Evolutionary conservation across 1,140 invertebrate species (phyloP).

Genomic region (Lordiphosa clarofinis): DNA sequence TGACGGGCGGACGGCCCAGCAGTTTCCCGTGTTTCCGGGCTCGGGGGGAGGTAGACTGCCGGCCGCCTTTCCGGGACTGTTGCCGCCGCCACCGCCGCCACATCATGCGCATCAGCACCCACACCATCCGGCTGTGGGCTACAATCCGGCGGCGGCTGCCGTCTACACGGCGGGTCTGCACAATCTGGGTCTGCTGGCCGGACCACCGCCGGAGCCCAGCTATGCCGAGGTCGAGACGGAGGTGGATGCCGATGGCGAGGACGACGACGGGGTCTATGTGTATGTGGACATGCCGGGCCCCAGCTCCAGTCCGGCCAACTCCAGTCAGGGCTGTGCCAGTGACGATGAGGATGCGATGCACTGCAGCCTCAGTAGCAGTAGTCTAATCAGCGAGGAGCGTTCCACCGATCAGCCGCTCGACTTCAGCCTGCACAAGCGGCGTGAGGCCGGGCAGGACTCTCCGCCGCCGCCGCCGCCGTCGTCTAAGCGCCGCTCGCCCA

Average conservation of each 20-base stretch:
- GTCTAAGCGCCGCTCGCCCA: slow-evolving; percentile 30
- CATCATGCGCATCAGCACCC: slow-evolving; percentile 22
- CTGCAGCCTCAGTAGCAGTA: slow-evolving; percentile 56
- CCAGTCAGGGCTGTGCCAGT: slow-evolving; percentile 50
- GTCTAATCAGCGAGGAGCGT: slow-evolving; percentile 26
- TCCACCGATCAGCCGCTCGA: slow-evolving; percentile 60
- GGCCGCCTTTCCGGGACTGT: slow-evolving; percentile 80
- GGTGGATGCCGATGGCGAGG: slow-evolving; percentile 13
- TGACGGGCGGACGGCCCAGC: slow-evolving; percentile 92
- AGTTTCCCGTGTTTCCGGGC: slow-evolving; percentile 84
- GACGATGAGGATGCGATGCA: slow-evolving; percentile 44
- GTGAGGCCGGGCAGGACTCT: slow-evolving; percentile 11
- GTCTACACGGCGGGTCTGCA: slow-evolving; percentile 30
- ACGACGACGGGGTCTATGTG: slow-evolving; percentile 43
- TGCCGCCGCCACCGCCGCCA: slow-evolving; percentile 80
- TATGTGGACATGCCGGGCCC: slow-evolving; percentile 66
- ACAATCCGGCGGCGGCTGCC: slow-evolving; percentile 34
- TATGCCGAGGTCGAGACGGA: slow-evolving; percentile 23
- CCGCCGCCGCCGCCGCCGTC: neutral
- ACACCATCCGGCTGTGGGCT: slow-evolving; percentile 40
- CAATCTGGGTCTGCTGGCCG: slow-evolving; percentile 38
- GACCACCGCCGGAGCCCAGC: slow-evolving; percentile 30
- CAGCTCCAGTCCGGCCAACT: slow-evolving; percentile 60
- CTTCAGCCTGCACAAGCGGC: slow-evolving; percentile 70
- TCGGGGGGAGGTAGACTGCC: slow-evolving; percentile 59